Conservation (phyloP, 2,113 vertebrate species). For the Pao palembangensis region DNA sequence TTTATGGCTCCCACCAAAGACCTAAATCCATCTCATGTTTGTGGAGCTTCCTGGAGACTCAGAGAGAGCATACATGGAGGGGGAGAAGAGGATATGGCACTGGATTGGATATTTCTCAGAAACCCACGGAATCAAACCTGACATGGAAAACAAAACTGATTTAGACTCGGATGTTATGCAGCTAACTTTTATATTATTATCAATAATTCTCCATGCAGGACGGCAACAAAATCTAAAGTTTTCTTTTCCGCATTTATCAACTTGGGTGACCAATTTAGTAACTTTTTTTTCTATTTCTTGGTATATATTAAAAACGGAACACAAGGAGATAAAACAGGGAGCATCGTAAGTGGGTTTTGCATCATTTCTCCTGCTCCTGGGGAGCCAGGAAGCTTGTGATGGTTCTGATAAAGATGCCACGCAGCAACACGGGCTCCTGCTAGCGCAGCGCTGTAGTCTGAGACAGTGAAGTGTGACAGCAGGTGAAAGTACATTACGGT, state of each 20-base stretch:
- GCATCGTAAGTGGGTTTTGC: slow-evolving; percentile 31
- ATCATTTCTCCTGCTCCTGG: slow-evolving; percentile 31
- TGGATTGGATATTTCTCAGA: not conserved
- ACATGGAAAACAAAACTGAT: not conserved
- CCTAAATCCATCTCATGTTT: slow-evolving; percentile 12
- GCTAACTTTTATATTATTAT: no score
- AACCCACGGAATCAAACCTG: not conserved
- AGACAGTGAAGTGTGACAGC: not conserved
- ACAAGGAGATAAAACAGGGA: slow-evolving; percentile 20
- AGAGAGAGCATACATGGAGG: not conserved
- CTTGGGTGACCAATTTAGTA: no score
- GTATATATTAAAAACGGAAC: slow-evolving; percentile 11
- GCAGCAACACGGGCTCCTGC: no score
- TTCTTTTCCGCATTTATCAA: no score
- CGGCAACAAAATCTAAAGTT: no score
- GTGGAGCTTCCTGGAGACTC: slow-evolving; percentile 6
- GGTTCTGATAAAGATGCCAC: no score
- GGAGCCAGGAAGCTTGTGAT: not conserved
- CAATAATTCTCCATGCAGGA: no score
- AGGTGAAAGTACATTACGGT: slow-evolving; percentile 27
- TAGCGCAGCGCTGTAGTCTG: not conserved
- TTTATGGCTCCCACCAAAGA: slow-evolving; percentile 7
- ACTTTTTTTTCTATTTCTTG: no score
- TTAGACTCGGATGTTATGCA: no score
- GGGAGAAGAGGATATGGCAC: not conserved